phyloP scores from a whole-genome alignment of 2,797 vertebrate genomes.

The Diglossa cyanea region DNA sequence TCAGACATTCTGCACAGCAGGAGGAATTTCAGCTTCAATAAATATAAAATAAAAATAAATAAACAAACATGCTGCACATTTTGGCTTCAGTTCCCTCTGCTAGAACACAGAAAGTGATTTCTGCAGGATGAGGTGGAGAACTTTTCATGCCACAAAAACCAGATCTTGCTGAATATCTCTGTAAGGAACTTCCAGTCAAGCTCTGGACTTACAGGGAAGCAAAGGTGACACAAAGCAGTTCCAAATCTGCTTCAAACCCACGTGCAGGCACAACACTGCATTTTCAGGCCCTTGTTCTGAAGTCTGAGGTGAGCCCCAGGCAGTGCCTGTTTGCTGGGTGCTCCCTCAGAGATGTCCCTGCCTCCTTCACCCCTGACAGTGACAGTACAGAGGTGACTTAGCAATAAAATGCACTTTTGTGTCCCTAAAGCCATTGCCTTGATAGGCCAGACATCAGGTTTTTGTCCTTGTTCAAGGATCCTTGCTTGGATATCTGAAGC shows the following conservation, averaged over 20 bases:
- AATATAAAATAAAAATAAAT: neutral
- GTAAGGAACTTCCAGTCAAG: neutral
- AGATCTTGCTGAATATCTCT: neutral
- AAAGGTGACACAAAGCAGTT: neutral
- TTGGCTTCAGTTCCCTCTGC: neutral
- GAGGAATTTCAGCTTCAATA: neutral
- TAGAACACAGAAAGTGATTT: neutral
- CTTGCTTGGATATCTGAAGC: neutral
- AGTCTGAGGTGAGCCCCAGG: neutral
- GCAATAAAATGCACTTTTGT: neutral
- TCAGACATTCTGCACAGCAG: neutral
- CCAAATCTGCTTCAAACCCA: neutral
- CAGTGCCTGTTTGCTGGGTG: neutral
- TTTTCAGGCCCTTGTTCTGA: neutral
- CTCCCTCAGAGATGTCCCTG: neutral
- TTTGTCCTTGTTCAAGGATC: neutral
- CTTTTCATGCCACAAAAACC: neutral
- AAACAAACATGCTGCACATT: neutral
- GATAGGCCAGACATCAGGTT: neutral
- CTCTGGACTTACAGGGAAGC: neutral
- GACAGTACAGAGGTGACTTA: neutral
- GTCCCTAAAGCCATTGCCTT: neutral
- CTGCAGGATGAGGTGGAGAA: neutral
- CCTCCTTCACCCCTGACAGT: neutral
- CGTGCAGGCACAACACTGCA: accelerated